Base-by-base conservation (phyloP, 2,888 invertebrate genomes). In the Agrypnus murinus region DNA sequence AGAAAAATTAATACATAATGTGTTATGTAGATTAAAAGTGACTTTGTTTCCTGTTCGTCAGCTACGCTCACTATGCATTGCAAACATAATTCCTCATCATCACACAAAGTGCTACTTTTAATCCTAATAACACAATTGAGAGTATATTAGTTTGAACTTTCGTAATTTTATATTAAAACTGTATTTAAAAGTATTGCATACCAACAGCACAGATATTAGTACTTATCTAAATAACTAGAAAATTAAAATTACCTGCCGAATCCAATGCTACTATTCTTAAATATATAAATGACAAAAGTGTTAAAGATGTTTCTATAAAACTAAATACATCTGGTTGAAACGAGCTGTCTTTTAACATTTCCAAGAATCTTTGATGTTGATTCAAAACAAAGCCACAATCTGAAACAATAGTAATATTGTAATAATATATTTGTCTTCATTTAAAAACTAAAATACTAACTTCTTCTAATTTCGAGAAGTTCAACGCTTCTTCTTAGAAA, bases 401-500 rank as follows among this genome's bases (percentile, higher is more conserved):
- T 94, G 84, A 10, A 86, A 86, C 17, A 60, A 14, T n/a, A n/a
- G n/a, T n/a, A n/a, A n/a, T n/a, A n/a, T 25, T 2, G 25, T 10
- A 38, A 50, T 34, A 59, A 55, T 34, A 10, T 10, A 19, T 10
- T 19, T 19, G 5, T 12, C 32, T 12, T 32, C 9, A 48, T 12
- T 1, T 19, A n/a, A 10, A 38, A 40, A 7, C 17, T 25, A 15
- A n/a, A 19, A 59, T 58, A 78, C 85, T 81, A 81, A 94, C 95
- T 93, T 89, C 92, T 91, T 77, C 91, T 90, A 69, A 95, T 92
- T 86, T 95, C 95, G 66, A 91, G 84, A 25, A 95, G 87, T 79
- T 95, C 95, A 0, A 93, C 88, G 34, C 95, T 94, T 71, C 93
- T 89, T n/a, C 91, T 87, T 0, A 95, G 87, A 55, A 95, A 87